phyloP scores from a whole-genome alignment of 2,113 vertebrate genomes.

The Crotophaga sulcirostris region DNA sequence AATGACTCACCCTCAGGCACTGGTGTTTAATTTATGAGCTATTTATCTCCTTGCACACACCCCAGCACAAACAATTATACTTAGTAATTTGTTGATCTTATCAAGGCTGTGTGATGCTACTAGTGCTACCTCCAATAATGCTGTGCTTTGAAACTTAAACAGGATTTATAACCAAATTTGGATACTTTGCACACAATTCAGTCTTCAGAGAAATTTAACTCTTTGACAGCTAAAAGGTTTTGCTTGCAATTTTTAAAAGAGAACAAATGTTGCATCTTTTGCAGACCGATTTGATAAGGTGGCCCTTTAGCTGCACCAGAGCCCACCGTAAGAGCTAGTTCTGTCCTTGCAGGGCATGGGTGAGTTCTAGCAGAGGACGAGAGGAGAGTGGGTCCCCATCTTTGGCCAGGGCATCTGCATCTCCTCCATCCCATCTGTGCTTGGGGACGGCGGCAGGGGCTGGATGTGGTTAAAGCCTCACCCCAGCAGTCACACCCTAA shows the following conservation, averaged over 20 bases:
- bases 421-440: fast-evolving
- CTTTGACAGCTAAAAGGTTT: background rate
- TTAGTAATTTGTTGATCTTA: constrained; percentile 74
- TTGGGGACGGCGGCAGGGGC: background rate
- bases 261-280: background rate
- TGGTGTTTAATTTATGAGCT: constrained; percentile 70
- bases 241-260: background rate
- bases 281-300: background rate
- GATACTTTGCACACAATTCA: background rate
- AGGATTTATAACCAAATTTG: constrained; percentile 44
- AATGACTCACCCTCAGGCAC: constrained; percentile 52
- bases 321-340: background rate
- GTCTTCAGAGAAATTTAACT: constrained; percentile 32
- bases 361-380: background rate
- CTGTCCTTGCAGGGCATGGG: fast-evolving
- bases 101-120: constrained; percentile 57
- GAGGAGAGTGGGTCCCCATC: background rate
- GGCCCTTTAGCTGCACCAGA: background rate
- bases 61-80: constrained; percentile 72
- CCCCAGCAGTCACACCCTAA: fast-evolving
- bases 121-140: constrained; percentile 23
- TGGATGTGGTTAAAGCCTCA: fast-evolving
- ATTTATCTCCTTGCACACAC: constrained; percentile 71
- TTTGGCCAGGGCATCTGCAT: background rate
- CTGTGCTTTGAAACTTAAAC: constrained; percentile 61